Base-by-base conservation (phyloP, 2,888 invertebrate species). In the Drosophila acutilabella region DNA sequence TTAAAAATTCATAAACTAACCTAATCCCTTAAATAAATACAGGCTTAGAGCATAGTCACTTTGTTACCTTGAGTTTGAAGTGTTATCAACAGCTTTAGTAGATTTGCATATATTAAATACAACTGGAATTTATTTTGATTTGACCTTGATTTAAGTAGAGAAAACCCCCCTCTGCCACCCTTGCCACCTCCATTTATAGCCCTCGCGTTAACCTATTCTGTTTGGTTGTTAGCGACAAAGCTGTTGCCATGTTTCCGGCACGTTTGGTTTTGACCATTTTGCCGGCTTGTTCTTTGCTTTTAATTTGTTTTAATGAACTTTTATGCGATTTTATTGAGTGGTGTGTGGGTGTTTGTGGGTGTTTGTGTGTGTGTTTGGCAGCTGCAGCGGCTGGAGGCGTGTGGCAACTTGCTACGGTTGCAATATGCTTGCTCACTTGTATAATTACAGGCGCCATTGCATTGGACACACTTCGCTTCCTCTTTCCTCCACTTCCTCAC, bases 261-360 rank as follows among this genome's bases (percentile, higher is more conserved):
- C 78, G 79, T 74, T 83, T 68, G 84, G 57, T 33, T 56, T 44
- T 64, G 68, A 56, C 67, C 73, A 73, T 74, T 80, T 81, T 70
- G 68, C 64, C 77, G 74, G 77, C 67, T 36, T 78, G 75, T 75
- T 69, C 72, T 79, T 77, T 72, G 77, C 74, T 87, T 82, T 84
- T 84, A 84, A 84, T 84, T 87, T 87, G 84, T 84, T 87, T 84
- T 84, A 84, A 84, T 84, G 85, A 84, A 84, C 88, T 84, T 88
- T 81, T 75, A 71, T 77, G 85, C 74, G 72, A 80, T 83, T 83
- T 87, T 71, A 81, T 81, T 79, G 60, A 65, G 64, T 57, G 36
- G 1, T 11, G 40, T 1, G 30, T 2, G 38, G 36, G 18, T 7
- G 6, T 8, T 23, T 23, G 30, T 30, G 26, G 2, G 38, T 18